Base-by-base conservation (phyloP, 1,140 invertebrate genomes). In the Scylla paramamosain region DNA sequence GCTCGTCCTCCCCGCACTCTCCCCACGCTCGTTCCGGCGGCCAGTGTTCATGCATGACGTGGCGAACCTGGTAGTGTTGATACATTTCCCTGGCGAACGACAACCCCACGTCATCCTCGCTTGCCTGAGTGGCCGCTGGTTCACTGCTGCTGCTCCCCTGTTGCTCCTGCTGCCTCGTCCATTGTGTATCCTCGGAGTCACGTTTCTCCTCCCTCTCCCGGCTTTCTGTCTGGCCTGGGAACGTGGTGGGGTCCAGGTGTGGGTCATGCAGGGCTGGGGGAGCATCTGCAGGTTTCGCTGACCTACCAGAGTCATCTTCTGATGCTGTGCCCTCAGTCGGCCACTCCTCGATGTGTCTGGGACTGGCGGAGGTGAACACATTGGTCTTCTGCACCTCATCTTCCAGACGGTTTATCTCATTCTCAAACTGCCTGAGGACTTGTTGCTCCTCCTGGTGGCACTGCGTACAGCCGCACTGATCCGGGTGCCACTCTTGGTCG, bases 321-420 rank as follows among this genome's bases (percentile, higher is more conserved):
- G 16, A 88, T 0, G 32, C 86, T 2, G 14, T 32, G 7, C 86
- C 45, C 4, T 46, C 77, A 31, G 39, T 25, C 32, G 28, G 10
- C 12, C 93, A 89, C 48, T 89, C 93, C 29, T 94, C 93, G 25
- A 94, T 94, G 86, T 94, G 88, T n/a, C 93, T 84, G 29, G 48
- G 20, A 12, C n/a, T 14, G 59, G 31, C 67, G 16, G 93, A 94
- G 46, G 48, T 39, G 46, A 94, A 94, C 31, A 28, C 28, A 10
- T 16, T 59, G 28, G 8, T 89, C 86, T 31, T 94, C 25, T n/a
- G 46, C n/a, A 94, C 86, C 2, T 93, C 93, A n/a, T 91, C 88
- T 46, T 89, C 93, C 25, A 94, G 39, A 28, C 86, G 59, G 20
- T 90, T 59, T 14, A 94, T 94, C n/a, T 94, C 88, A 29, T 94